A percentile compares a stretch with the other conserved stretches of the same genome.
Evolutionary conservation across 2,888 invertebrate genomes (phyloP).

Genomic region (Eupithecia insigniata): DNA sequence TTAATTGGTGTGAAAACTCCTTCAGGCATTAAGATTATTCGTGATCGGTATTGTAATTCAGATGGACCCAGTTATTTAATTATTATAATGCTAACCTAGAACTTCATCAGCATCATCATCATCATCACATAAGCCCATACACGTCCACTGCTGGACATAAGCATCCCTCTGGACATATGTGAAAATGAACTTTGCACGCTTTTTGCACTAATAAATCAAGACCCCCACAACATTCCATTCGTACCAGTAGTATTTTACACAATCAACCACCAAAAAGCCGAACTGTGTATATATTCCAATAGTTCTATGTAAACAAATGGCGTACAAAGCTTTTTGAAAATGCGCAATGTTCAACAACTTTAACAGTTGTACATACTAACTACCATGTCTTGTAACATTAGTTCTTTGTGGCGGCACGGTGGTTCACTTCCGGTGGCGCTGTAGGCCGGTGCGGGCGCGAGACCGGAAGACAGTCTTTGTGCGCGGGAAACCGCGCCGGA

Average conservation of each 20-base stretch:
- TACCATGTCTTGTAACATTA: not conserved
- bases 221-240: not conserved
- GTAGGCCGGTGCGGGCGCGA: not conserved
- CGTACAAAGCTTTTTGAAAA: not conserved
- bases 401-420: not conserved
- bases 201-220: not conserved
- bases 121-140: no score
- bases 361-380: not conserved
- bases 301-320: not conserved
- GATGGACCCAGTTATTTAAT: not conserved
- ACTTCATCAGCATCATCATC: no score
- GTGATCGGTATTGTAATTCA: not conserved
- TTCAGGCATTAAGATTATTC: not conserved
- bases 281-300: not conserved
- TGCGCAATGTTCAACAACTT: not conserved
- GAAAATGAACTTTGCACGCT: not conserved
- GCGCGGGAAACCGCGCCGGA: not conserved
- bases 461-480: constrained; percentile 7
- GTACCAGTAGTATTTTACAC: not conserved
- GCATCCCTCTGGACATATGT: no score
- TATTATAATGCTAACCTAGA: not conserved
- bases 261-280: not conserved
- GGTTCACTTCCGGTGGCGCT: not conserved
- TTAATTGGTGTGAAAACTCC: not conserved
- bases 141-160: no score